phyloP scores from a whole-genome alignment of 1,140 invertebrate genomes.

The Capitella teleta region DNA sequence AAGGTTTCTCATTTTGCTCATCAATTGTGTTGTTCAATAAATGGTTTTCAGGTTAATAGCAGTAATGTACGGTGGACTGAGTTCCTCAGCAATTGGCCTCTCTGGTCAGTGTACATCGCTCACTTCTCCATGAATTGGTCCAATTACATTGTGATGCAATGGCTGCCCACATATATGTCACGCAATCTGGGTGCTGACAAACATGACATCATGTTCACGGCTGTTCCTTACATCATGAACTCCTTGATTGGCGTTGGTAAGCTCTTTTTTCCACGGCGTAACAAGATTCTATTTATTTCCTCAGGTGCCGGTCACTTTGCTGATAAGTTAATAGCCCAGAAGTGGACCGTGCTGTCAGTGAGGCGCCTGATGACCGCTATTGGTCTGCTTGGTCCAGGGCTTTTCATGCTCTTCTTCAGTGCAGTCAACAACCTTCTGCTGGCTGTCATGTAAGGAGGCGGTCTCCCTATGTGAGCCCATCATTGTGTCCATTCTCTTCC shows the following conservation, averaged over 20 bases:
- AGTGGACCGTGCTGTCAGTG: conserved; percentile 62
- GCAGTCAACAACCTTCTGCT: conserved; percentile 59
- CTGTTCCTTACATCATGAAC: conserved; percentile 66
- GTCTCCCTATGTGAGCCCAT: too few relatives aligned
- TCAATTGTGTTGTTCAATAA: too few relatives aligned
- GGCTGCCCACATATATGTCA: conserved; percentile 65
- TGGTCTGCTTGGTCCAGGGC: conserved; percentile 61
- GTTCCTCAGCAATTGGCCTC: conserved; percentile 58
- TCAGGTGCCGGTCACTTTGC: conserved; percentile 61
- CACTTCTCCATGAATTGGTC: conserved; percentile 79
- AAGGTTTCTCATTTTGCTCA: conserved; percentile 47
- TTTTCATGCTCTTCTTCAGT: conserved; percentile 62
- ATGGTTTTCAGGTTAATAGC: conserved; percentile 45
- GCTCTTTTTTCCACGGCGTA: too few relatives aligned
- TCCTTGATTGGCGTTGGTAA: conserved; percentile 61
- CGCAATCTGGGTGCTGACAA: conserved; percentile 57
- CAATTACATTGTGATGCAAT: conserved; percentile 74
- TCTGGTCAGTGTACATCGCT: conserved; percentile 67
- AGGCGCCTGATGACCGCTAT: conserved; percentile 63
- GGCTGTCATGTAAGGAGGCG: conserved; percentile 54
- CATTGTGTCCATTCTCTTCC: conserved; percentile 26
- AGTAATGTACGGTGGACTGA: conserved; percentile 51
- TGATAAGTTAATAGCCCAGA: conserved; percentile 53
- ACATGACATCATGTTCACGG: conserved; percentile 63
- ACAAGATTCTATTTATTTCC: conserved; percentile 14